Base-by-base conservation (phyloP, 2,113 vertebrate species). In the Pseudopipra pipra region DNA sequence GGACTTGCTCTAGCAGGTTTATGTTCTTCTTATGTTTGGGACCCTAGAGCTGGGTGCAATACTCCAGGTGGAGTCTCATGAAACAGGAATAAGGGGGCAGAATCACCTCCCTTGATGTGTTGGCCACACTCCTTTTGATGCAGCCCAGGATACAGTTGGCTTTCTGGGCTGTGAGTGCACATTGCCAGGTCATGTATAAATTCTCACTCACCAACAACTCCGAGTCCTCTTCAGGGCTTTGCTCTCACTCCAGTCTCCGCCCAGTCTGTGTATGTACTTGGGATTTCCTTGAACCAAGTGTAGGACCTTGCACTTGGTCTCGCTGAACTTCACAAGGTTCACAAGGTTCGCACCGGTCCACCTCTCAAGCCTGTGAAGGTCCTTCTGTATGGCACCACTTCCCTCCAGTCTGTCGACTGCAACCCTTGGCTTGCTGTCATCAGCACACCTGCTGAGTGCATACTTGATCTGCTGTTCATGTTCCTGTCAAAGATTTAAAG, bases 111-210 rank as follows among this genome's bases (percentile, higher is more conserved):
- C 13, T 65, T 0, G 1, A 44, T 28, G 11, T 51, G 33, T 33
- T 73, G 51, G 9, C 21, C 59, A 33, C 12, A 4, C 1, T 73
- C 2, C 14, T 31, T 62, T 58, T 37, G 13, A 39, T 44, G 31
- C 8, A 71, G 14, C 16, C 6, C 15, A 25, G 31, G 31, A 44
- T 8, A 30, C 0, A 0, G 21, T 20, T 35, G 41, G 18, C 28
- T 52, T 47, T 65, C 43, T 51, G 49, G 21, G 31, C 35, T 63
- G 14, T 19, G 14, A 37, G 51, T 8, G 4, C 43, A 78, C 15
- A 30, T 39, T 65, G 37, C 7, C 13, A 30, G 8, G 12, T 21
- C 15, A 30, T 7, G 23, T 30, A 28, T 11, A 65, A 56, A 44
- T 71, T 7, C 13, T n/a, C 37, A 58, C 35, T n/a, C 27, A 65